Evolutionary conservation across 2,113 vertebrate genomes (phyloP).

Genomic region (Chauna torquata): DNA sequence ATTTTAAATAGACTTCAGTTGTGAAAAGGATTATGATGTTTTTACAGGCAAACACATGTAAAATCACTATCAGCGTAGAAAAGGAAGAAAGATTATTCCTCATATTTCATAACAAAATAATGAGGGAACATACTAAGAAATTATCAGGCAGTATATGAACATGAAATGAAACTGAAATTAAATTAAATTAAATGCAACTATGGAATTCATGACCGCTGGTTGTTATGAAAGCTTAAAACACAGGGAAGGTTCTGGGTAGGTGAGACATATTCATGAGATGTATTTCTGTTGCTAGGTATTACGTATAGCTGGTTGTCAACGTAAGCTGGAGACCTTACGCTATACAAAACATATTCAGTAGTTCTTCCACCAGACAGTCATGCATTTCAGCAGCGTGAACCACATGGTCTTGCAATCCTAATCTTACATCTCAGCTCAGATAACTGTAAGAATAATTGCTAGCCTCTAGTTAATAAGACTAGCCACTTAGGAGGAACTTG

Average conservation of each 20-base stretch:
- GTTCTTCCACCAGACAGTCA: neutral
- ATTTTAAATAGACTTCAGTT: neutral
- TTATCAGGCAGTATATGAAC: neutral
- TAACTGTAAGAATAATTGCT: neutral
- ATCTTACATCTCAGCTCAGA: neutral
- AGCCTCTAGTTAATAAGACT: neutral
- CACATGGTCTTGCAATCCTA: neutral
- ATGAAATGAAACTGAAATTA: neutral
- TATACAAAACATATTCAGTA: neutral
- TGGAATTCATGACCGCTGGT: neutral
- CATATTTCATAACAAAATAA: neutral
- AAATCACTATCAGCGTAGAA: neutral
- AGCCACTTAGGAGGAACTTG: neutral
- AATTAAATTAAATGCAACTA: neutral
- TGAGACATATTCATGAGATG: neutral
- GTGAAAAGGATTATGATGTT: neutral
- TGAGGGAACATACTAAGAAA: neutral
- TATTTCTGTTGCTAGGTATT: neutral
- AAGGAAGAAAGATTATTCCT: neutral
- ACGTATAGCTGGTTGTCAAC: neutral
- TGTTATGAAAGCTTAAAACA: neutral
- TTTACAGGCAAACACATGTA: neutral
- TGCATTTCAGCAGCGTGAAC: neutral
- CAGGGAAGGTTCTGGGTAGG: neutral
- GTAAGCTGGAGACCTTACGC: neutral